These are phyloP conservation scores for Iphiclides podalirius DNA, from an alignment of 2,888 invertebrate species.

Conservation along the genomic window DNA sequence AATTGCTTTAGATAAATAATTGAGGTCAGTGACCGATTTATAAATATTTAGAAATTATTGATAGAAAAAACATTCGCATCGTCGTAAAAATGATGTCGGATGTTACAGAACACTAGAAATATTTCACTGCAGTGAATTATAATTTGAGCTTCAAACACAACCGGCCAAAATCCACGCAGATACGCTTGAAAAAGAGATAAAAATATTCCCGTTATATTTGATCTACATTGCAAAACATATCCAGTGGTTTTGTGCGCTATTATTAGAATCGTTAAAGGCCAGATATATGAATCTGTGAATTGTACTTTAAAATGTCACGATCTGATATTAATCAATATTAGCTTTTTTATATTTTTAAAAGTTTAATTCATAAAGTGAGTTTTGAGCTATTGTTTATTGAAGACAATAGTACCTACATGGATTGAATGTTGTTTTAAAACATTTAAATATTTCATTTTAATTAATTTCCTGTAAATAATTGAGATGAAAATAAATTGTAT, in stretches of 20 bases:
- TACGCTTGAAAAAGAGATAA: constrained; percentile 15
- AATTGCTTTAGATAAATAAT: too few species aligned
- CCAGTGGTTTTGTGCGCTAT: constrained; percentile 8
- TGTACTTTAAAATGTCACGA: neutral
- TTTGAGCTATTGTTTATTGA: neutral
- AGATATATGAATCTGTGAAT: constrained; percentile 7
- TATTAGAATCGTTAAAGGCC: constrained; percentile 11
- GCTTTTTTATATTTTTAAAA: neutral
- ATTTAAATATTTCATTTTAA: too few species aligned
- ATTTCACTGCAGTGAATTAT: constrained; percentile 13
- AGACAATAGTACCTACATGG: too few species aligned
- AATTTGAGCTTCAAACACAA: constrained; percentile 7
- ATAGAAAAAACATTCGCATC: neutral
- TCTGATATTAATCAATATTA: neutral
- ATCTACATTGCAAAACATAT: constrained; percentile 10
- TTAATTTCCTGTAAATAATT: too few species aligned
- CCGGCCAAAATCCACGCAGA: constrained; percentile 11
- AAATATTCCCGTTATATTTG: constrained; percentile 15
- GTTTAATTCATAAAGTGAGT: neutral
- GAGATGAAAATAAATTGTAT: too few species aligned
- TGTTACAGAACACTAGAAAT: constrained; percentile 5
- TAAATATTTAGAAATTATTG: neutral
- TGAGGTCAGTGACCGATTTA: too few species aligned
- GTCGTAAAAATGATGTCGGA: neutral
- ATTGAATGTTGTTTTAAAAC: too few species aligned